phyloP scores from a whole-genome alignment of 2,797 vertebrate genomes.

The Otus scops region DNA sequence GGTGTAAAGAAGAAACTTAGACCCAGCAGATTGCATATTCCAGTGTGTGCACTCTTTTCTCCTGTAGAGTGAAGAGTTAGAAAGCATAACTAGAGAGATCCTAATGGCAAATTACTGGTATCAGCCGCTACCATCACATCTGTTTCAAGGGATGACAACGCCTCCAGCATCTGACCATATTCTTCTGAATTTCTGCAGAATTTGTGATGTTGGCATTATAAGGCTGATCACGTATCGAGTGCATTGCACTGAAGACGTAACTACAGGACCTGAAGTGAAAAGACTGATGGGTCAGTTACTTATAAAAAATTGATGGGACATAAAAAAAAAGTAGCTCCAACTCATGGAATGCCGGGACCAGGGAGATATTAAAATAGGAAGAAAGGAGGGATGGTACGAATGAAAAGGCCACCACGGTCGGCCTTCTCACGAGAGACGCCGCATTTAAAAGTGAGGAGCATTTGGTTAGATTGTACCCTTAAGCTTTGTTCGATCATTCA shows the following conservation, averaged over 20 bases:
- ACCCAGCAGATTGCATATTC: neutral
- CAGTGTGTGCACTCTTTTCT: neutral
- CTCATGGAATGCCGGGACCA: neutral
- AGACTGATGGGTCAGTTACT: neutral
- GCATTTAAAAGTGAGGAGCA: too few species aligned
- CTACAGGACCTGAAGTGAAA: neutral
- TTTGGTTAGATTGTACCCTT: too few species aligned
- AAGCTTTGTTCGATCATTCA: too few species aligned
- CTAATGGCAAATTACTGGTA: neutral
- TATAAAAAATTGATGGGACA: neutral
- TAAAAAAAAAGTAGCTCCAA: neutral
- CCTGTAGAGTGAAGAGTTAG: neutral
- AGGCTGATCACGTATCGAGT: too few species aligned
- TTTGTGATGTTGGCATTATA: neutral
- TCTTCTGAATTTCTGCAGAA: neutral
- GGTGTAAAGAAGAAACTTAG: neutral
- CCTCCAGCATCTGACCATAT: neutral
- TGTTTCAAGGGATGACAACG: neutral
- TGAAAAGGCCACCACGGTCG: neutral
- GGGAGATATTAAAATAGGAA: neutral
- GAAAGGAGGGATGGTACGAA: neutral
- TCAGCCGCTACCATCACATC: neutral
- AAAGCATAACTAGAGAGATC: neutral
- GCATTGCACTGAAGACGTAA: neutral
- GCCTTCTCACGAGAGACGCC: too few species aligned